Percentiles rank a stretch among this genome's conserved stretches.
Conservation (phyloP, 2,113 vertebrate genomes). For the Elgaria multicarinata region DNA sequence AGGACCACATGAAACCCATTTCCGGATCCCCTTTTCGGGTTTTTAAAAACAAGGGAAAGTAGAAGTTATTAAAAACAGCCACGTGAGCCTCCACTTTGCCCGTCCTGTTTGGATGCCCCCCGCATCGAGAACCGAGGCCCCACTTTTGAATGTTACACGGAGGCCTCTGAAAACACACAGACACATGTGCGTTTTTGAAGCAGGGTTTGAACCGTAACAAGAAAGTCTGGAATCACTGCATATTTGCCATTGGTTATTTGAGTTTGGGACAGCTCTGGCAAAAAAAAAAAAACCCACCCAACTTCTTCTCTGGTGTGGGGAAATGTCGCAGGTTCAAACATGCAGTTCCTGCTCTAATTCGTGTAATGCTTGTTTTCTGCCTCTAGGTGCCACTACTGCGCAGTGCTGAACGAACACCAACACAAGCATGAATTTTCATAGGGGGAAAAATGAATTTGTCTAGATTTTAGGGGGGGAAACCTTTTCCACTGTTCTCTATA, state of each 20-base stretch:
- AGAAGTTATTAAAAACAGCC: slow-evolving; percentile 56
- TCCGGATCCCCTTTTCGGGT: slow-evolving; percentile 58
- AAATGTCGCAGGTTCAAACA: neutral
- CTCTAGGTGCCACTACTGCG: neutral
- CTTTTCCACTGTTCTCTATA: no score
- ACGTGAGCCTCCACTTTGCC: slow-evolving; percentile 21
- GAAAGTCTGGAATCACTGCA: accelerated
- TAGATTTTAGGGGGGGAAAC: neutral
- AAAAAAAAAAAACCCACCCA: no score
- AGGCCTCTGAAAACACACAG: accelerated
- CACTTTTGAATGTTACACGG: neutral
- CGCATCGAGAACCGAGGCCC: neutral
- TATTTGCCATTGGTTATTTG: no score
- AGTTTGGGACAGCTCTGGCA: neutral
- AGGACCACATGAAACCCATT: slow-evolving; percentile 43
- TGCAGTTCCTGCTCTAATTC: neutral
- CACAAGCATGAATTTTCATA: neutral
- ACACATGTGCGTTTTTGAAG: neutral
- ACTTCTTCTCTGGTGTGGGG: neutral
- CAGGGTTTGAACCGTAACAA: neutral
- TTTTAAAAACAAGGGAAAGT: slow-evolving; percentile 64
- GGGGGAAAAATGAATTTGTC: neutral
- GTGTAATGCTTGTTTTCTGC: neutral
- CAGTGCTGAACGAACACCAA: neutral
- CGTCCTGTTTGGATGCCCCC: neutral